Evolutionary conservation across 2,797 vertebrate species (phyloP).

Genomic region (Pseudochirops corinnae): DNA sequence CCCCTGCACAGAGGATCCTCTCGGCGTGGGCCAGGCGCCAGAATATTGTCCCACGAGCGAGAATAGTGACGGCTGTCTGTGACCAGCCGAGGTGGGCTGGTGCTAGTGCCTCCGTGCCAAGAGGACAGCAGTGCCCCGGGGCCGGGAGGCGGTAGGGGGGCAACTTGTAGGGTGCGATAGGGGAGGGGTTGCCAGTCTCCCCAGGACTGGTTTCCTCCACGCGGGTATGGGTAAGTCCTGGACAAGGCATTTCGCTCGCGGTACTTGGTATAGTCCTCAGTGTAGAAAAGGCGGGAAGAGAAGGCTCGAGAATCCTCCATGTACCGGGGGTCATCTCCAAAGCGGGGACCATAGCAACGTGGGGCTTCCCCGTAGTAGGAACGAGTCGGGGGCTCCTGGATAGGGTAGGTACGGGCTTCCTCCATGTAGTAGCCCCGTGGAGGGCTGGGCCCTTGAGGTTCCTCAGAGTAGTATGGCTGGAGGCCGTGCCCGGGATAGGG

Average conservation of each 20-base stretch:
- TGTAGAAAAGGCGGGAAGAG: slow-evolving; percentile 87
- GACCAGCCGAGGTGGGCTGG: slow-evolving; percentile 89
- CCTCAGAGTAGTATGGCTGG: slow-evolving; percentile 88
- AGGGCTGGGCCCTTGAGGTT: slow-evolving; percentile 84
- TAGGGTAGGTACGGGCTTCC: slow-evolving; percentile 89
- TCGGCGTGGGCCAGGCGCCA: slow-evolving; percentile 88
- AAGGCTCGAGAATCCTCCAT: slow-evolving; percentile 85
- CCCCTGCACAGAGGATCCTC: slow-evolving; percentile 91
- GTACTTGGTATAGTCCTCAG: slow-evolving; percentile 88
- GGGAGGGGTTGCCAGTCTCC: slow-evolving; percentile 68
- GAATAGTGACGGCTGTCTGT: slow-evolving; percentile 93
- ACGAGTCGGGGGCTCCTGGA: slow-evolving; percentile 89
- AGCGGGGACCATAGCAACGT: slow-evolving; percentile 90
- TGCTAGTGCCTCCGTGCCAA: slow-evolving; percentile 89
- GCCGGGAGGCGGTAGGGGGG: slow-evolving; percentile 53
- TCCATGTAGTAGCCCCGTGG: slow-evolving; percentile 89
- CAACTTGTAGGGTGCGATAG: slow-evolving; percentile 70
- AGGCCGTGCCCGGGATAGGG: slow-evolving; percentile 88
- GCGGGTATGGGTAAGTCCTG: slow-evolving; percentile 86
- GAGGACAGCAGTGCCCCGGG: slow-evolving; percentile 86
- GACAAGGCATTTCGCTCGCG: slow-evolving; percentile 83
- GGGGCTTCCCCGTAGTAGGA: slow-evolving; percentile 89
- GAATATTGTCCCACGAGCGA: slow-evolving; percentile 97
- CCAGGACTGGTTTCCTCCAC: slow-evolving; percentile 79
- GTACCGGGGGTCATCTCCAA: slow-evolving; percentile 84